These are phyloP conservation scores for Kuschelorhynchus macadamiae DNA, from an alignment of 2,888 invertebrate species.

Conservation along the genomic window DNA sequence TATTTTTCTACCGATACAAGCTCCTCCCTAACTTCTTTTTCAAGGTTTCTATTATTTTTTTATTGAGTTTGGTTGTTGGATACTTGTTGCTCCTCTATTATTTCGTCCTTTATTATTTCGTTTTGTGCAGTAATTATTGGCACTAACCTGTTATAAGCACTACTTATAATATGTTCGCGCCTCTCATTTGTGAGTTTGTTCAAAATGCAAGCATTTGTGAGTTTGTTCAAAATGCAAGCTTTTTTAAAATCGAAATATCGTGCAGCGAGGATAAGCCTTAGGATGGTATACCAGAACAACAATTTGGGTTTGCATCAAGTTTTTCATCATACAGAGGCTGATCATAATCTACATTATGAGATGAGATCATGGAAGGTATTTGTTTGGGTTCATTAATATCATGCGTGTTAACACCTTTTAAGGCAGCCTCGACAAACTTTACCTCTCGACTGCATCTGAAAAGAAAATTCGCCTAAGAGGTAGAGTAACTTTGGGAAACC, in stretches of 20 bases:
- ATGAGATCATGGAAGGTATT: constrained; percentile 1
- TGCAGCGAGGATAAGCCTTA: too few relatives aligned
- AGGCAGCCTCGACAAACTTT: constrained; percentile 4
- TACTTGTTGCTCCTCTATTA: too few relatives aligned
- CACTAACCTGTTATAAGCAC: too few relatives aligned
- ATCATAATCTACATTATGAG: neutral
- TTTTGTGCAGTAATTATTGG: too few relatives aligned
- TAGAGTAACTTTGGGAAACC: too few relatives aligned
- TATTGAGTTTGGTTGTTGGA: too few relatives aligned
- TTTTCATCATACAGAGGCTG: neutral
- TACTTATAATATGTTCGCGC: neutral
- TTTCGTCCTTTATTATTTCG: neutral
- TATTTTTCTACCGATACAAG: neutral
- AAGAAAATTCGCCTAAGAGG: neutral
- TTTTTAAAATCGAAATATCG: too few relatives aligned
- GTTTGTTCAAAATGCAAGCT: too few relatives aligned
- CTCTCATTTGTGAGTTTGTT: too few relatives aligned
- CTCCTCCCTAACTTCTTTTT: neutral
- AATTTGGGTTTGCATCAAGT: too few relatives aligned
- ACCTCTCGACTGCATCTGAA: neutral
- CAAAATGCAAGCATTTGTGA: too few relatives aligned
- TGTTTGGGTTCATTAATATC: constrained; percentile 1
- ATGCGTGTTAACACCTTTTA: neutral
- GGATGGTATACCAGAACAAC: too few relatives aligned
- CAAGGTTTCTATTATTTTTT: neutral